Conservation (phyloP, 2,113 vertebrate genomes). For the Puffinus mauretanicus region DNA sequence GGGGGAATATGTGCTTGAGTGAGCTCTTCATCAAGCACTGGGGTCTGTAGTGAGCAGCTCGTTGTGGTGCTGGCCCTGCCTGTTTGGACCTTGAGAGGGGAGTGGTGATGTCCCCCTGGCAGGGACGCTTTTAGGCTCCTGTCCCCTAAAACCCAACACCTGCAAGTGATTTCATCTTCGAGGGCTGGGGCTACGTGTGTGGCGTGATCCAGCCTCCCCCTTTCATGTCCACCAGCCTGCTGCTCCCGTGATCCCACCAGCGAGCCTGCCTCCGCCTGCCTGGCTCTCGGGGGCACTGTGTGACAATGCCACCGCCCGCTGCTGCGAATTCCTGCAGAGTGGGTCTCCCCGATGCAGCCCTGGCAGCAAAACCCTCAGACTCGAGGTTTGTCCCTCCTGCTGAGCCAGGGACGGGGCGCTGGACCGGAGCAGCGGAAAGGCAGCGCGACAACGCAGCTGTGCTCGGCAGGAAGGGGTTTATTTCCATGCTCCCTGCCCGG, state of each 20-base stretch:
- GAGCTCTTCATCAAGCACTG: not conserved
- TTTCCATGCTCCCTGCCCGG: not conserved
- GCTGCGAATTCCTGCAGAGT: not conserved
- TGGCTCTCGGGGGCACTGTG: not conserved
- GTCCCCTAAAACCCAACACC: not conserved
- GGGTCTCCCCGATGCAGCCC: not conserved
- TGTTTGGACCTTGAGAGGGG: accelerated
- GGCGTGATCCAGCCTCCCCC: accelerated
- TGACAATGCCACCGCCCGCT: not conserved
- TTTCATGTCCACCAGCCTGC: accelerated
- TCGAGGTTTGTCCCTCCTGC: not conserved
- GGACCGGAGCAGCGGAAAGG: not conserved
- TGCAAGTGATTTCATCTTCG: accelerated
- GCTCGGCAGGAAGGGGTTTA: conserved; percentile 9
- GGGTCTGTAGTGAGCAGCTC: accelerated
- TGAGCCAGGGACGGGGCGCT: accelerated
- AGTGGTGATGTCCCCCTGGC: not conserved
- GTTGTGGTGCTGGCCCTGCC: not conserved
- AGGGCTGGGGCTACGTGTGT: accelerated
- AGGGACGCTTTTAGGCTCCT: not conserved
- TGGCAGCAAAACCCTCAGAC: not conserved
- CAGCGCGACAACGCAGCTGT: not conserved
- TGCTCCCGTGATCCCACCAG: not conserved
- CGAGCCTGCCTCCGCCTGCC: not conserved
- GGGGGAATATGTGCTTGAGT: accelerated